Percentiles rank a stretch among this genome's conserved stretches.
phyloP scores from a whole-genome alignment of 1,140 invertebrate genomes.

The Cotesia glomerata region DNA sequence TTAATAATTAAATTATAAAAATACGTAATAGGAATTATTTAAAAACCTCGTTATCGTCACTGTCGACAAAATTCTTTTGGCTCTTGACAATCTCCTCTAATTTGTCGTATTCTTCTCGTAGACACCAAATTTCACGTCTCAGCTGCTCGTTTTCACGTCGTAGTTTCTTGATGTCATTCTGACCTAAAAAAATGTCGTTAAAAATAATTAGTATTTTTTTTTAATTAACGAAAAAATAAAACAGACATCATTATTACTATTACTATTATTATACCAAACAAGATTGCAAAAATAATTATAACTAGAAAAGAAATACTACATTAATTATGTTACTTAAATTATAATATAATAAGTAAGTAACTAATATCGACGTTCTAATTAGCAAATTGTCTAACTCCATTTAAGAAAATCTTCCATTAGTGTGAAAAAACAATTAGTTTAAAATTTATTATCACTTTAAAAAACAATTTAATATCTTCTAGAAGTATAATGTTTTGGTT shows the following conservation, averaged over 20 bases:
- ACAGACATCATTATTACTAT: neutral
- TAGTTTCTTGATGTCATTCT: constrained; percentile 86
- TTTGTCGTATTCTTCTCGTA: constrained; percentile 86
- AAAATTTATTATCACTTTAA: too few species aligned
- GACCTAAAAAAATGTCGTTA: constrained; percentile 67
- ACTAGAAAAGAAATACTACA: too few species aligned
- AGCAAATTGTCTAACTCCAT: too few species aligned
- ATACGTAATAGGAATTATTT: constrained; percentile 26
- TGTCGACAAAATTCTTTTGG: constrained; percentile 65
- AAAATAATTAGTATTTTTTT: neutral
- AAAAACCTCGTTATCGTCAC: constrained; percentile 60
- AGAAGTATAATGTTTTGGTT: too few species aligned
- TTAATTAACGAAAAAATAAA: constrained; percentile 14
- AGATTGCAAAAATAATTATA: too few species aligned
- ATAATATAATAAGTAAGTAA: too few species aligned
- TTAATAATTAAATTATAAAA: constrained; percentile 19
- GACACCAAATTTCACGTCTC: constrained; percentile 82
- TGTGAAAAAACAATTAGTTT: too few species aligned
- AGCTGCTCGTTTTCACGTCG: constrained; percentile 86
- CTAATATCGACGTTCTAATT: too few species aligned
- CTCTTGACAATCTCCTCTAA: constrained; percentile 78
- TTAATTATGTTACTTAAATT: too few species aligned
- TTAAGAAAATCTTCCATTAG: too few species aligned
- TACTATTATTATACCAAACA: too few species aligned
- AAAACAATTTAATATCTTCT: too few species aligned